Base-by-base conservation (phyloP, 1,140 invertebrate species). In the Aphelenchoides besseyi region DNA sequence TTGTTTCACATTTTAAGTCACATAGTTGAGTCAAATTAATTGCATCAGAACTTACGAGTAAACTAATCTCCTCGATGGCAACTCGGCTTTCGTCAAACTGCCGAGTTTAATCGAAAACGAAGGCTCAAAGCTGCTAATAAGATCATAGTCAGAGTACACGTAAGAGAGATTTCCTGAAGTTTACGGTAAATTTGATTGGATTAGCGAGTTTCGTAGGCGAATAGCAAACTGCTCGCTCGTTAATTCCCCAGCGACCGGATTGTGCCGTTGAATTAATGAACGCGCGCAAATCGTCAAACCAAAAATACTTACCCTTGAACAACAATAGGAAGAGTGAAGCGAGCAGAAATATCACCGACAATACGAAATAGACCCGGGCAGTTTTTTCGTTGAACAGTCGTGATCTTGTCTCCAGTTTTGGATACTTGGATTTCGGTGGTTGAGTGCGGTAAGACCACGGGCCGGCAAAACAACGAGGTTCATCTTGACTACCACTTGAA, bases 171-270 rank as follows among this genome's bases (percentile, higher is more conserved):
- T 59, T 5, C 55, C 18, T 59, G 5, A 18, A 8, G 55, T 59
- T 23, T 59, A 59, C 41, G 23, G 41, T 48, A 59, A 59, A 5
- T 8, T 59, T 59, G 55, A 59, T 59, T 8, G 55, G 55, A 59
- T 59, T 59, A 8, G 41, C 41, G 41, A 23, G 41, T 48, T 48
- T 23, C 23, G 12, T 48, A 23, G 41, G 41, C 41, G 41, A 48
- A 48, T 16, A 48, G 41, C 41, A 12, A 23, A 12, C 41, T 12
- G 12, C 41, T 23, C 41, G 41, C 41, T 48, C 41, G 23, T 48
- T 48, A 48, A 48, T 48, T 48, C 41, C 41, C 41, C 12, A 23
- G 12, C 23, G 41, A 48, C 41, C 41, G 41, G 12, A 48, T 48
- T 48, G 12, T 59, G n/a, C n/a, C 5, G 18, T 33, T 33, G 55